Evolutionary conservation across 2,113 vertebrate genomes (phyloP).

Genomic region (Damaliscus lunatus): DNA sequence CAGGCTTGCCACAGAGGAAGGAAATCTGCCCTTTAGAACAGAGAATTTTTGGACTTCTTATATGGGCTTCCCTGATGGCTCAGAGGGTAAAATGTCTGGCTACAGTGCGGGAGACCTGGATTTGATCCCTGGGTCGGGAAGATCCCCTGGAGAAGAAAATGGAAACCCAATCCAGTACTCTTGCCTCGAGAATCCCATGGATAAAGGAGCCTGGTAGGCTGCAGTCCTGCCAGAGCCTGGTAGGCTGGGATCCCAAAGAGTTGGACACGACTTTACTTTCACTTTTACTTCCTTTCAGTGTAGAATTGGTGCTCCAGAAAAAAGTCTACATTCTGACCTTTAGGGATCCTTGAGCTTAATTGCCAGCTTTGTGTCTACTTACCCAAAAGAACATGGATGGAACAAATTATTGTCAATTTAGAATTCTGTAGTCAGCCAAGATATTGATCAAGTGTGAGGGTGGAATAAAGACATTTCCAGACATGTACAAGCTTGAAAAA

Average conservation of each 20-base stretch:
- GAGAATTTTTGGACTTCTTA: neutral
- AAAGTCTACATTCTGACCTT: neutral
- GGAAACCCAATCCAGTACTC: neutral
- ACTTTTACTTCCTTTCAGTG: neutral
- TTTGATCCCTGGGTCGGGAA: rapidly evolving
- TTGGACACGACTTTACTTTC: neutral
- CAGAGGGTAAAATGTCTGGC: neutral
- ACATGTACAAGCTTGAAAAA: neutral
- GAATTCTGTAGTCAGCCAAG: neutral
- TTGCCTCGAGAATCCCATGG: neutral
- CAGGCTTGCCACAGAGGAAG: neutral
- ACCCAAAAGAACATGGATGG: neutral
- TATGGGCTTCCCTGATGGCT: neutral
- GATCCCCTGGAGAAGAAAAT: neutral
- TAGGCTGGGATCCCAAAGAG: neutral
- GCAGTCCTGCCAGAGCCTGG: neutral
- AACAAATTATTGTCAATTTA: neutral
- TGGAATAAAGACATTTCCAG: neutral
- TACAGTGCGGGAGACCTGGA: neutral
- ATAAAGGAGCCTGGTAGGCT: neutral
- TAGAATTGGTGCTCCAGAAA: neutral
- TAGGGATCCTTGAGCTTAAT: neutral
- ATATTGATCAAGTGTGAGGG: neutral
- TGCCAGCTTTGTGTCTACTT: neutral
- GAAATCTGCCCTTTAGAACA: neutral